Conservation (phyloP, 2,797 vertebrate genomes). For the Sebastes vulpes region DNA sequence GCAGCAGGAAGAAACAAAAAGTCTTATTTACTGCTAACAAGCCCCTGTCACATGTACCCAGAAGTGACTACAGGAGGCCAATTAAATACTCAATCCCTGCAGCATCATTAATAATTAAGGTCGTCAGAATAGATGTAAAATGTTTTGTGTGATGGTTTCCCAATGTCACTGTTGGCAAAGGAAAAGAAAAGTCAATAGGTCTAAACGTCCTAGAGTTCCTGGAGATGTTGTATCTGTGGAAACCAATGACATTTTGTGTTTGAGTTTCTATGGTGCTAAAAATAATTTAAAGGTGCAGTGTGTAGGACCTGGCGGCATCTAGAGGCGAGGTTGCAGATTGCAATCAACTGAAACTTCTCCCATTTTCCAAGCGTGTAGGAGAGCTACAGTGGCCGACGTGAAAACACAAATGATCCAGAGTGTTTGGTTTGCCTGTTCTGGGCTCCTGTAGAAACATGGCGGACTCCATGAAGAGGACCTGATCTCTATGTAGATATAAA, state of each 20-base stretch:
- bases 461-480: too few species aligned
- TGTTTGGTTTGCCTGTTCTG: too few species aligned
- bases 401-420: too few species aligned
- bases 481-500: too few species aligned
- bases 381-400: rapidly evolving
- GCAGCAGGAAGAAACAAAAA: background rate
- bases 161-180: background rate
- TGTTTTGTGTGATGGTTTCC: background rate
- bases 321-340: too few species aligned
- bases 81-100: background rate
- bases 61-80: background rate
- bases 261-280: background rate
- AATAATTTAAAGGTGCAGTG: background rate
- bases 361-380: too few species aligned
- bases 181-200: background rate
- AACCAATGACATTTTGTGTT: background rate
- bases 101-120: background rate
- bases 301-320: too few species aligned
- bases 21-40: background rate
- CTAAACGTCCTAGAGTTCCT: background rate
- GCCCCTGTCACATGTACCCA: background rate
- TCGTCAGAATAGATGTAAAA: background rate
- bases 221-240: background rate
- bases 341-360: too few species aligned
- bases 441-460: too few species aligned